Evolutionary conservation across 2,888 invertebrate genomes (phyloP).

Genomic region (Nomada ruficornis): DNA sequence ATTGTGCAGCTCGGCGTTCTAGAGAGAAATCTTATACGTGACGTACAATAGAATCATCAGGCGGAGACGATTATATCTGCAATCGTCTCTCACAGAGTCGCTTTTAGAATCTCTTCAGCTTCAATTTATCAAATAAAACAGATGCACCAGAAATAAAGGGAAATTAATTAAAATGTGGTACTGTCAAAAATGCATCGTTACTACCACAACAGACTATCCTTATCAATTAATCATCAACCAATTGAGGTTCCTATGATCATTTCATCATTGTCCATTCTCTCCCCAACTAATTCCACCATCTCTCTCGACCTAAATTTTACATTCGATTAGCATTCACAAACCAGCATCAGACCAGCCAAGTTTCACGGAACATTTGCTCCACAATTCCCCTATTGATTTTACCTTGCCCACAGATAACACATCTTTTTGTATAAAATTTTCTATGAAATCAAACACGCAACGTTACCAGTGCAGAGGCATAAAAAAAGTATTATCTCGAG

Average conservation of each 20-base stretch:
- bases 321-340: not conserved
- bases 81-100: not conserved
- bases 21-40: slow-evolving; percentile 43
- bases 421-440: no score
- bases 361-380: not conserved
- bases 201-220: not conserved
- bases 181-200: not conserved
- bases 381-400: not conserved
- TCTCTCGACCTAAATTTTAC: not conserved
- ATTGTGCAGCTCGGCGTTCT: slow-evolving; percentile 52
- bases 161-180: not conserved
- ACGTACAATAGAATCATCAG: slow-evolving; percentile 11
- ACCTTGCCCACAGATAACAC: no score
- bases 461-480: not conserved
- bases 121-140: not conserved
- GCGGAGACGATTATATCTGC: not conserved
- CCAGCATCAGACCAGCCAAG: not conserved
- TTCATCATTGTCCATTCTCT: not conserved
- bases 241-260: not conserved
- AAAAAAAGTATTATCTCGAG: not conserved
- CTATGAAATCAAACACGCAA: no score
- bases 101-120: not conserved
- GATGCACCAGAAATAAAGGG: not conserved
- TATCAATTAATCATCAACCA: not conserved
- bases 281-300: not conserved